Percentiles rank a stretch among this genome's conserved stretches.
Conservation (phyloP, 2,888 invertebrate genomes). For the Unio delphinus region DNA sequence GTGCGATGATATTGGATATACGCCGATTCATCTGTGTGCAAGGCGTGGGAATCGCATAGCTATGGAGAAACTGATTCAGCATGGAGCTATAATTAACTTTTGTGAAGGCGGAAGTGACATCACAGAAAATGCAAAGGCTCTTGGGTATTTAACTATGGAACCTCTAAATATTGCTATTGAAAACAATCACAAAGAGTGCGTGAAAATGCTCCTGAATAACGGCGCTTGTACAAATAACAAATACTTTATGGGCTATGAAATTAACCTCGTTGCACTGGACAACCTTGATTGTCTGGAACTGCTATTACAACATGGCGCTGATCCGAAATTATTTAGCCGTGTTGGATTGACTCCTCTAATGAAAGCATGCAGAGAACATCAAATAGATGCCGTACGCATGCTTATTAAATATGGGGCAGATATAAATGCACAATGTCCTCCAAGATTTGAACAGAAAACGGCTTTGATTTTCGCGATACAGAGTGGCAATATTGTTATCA, state of each 20-base stretch:
- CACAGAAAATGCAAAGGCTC: slow-evolving; percentile 74
- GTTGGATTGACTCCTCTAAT: slow-evolving; percentile 91
- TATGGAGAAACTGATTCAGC: slow-evolving; percentile 79
- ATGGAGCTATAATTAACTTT: slow-evolving; percentile 87
- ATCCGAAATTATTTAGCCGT: slow-evolving; percentile 88
- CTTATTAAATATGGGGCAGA: slow-evolving; percentile 87
- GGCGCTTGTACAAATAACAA: slow-evolving; percentile 92
- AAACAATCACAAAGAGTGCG: slow-evolving; percentile 82
- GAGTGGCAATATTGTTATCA: slow-evolving; percentile 81
- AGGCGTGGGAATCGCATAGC: slow-evolving; percentile 82
- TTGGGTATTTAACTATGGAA: slow-evolving; percentile 77
- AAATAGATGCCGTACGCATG: slow-evolving; percentile 69
- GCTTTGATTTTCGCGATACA: slow-evolving; percentile 91
- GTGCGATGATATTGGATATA: slow-evolving; percentile 92
- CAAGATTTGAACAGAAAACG: slow-evolving; percentile 88
- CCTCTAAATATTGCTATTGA: slow-evolving; percentile 90
- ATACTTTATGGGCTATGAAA: slow-evolving; percentile 93
- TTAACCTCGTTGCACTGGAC: slow-evolving; percentile 85
- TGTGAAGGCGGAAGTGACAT: slow-evolving; percentile 75
- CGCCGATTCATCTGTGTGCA: slow-evolving; percentile 90
- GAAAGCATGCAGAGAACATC: slow-evolving; percentile 82
- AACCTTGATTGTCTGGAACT: slow-evolving; percentile 87
- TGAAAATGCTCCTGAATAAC: slow-evolving; percentile 81
- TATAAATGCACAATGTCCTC: slow-evolving; percentile 88
- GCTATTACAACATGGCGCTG: slow-evolving; percentile 87